Base-by-base conservation (phyloP, 2,888 invertebrate genomes). In the Perdita meconis region DNA sequence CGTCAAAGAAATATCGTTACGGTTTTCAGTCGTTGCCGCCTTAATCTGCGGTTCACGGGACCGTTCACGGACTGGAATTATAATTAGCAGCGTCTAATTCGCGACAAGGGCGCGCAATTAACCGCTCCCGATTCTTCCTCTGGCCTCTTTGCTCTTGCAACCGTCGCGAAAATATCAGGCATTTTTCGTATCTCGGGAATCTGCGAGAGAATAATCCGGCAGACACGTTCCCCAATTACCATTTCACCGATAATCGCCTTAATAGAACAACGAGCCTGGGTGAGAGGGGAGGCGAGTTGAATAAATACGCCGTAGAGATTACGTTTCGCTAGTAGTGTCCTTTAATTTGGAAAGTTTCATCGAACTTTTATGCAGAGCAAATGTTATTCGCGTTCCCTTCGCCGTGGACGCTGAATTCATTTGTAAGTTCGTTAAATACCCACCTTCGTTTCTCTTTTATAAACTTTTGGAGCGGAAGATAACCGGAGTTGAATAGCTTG, bases 81-180 rank as follows among this genome's bases (percentile, higher is more conserved):
- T 78, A 80, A 73, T 80, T 73, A 77, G 63, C 53, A 55, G 30
- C 72, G 40, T 66, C 60, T 72, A 72, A 66, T 77, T 79, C 65
- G 56, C 38, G 64, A n/a, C n/a, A n/a, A n/a, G n/a, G 22, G 19
- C 19, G 44, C 4, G 51, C 44, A 70, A 78, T 80, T 78, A 70
- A 50, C 69, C 36, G 47, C 26, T 44, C 34, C 42, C 56, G 19
- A 13, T 34, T 12, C 8, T 5, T 16, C 30, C n/a, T 19, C 8
- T 10, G 30, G 3, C 30, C 30, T 16, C 30, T 26, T 36, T 65
- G 5, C 6, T 26, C 8, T 30, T 12, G 12, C 8, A 16, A 5
- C n/a, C 40, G 5, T 4, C 12, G 42, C 26, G 16, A 26, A 64
- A 65, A n/a, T 64, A 64, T 56, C 19, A 12, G 4, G 12, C 30